Conservation (phyloP, 1,140 invertebrate species). For the Aricia agestis region DNA sequence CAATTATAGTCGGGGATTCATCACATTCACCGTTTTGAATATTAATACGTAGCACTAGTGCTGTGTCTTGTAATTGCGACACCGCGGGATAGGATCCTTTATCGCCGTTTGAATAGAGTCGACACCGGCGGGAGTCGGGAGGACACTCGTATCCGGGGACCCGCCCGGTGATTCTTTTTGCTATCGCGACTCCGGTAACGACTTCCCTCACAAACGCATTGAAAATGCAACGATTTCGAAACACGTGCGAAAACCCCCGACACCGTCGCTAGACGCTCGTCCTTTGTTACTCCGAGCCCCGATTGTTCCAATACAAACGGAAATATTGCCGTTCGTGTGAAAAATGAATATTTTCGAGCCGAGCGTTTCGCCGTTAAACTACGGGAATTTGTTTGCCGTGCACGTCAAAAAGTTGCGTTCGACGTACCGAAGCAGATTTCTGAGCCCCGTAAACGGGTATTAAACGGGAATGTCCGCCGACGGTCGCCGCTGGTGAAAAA, state of each 20-base stretch:
- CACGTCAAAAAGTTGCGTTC: slow-evolving; percentile 35
- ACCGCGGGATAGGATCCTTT: neutral
- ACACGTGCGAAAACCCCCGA: slow-evolving; percentile 44
- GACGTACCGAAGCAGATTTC: slow-evolving; percentile 29
- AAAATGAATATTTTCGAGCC: slow-evolving; percentile 58
- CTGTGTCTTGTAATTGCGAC: slow-evolving; percentile 9
- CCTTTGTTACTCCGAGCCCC: slow-evolving; percentile 43
- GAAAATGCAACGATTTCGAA: slow-evolving; percentile 54
- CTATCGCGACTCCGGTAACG: slow-evolving; percentile 53
- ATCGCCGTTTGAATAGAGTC: neutral
- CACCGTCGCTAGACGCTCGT: slow-evolving; percentile 35
- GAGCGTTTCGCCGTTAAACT: slow-evolving; percentile 28
- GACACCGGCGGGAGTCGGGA: neutral
- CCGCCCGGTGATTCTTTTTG: slow-evolving; percentile 42
- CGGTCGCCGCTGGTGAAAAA: slow-evolving; percentile 47
- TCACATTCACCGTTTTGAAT: slow-evolving; percentile 13
- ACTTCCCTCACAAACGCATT: slow-evolving; percentile 50
- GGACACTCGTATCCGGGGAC: slow-evolving; percentile 5
- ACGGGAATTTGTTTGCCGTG: slow-evolving; percentile 35
- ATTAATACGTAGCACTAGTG: slow-evolving; percentile 6
- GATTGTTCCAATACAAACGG: slow-evolving; percentile 56
- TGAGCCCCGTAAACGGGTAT: slow-evolving; percentile 42
- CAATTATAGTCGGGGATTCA: slow-evolving; percentile 8
- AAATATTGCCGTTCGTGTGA: slow-evolving; percentile 51
- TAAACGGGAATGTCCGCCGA: slow-evolving; percentile 38